Conservation (phyloP, 2,113 vertebrate species). For the Engraulis encrasicolus region DNA sequence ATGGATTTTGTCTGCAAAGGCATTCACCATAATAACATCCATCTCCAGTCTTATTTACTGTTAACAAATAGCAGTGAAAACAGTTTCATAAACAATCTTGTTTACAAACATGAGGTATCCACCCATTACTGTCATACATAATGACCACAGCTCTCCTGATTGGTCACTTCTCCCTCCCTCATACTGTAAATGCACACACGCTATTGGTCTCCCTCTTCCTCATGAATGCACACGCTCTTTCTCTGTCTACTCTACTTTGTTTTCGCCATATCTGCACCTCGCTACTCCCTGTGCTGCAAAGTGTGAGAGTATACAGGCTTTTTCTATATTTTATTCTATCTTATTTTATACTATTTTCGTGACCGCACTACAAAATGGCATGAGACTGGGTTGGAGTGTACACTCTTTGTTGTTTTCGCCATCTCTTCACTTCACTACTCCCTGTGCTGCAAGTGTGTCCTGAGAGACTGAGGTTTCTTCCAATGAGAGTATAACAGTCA, state of each 20-base stretch:
- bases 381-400: too few species aligned
- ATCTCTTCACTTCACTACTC: conserved; percentile 29
- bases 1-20: too few species aligned
- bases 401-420: conserved; percentile 26
- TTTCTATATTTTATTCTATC: too few species aligned
- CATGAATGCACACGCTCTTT: conserved; percentile 32
- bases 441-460: not conserved
- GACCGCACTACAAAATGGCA: too few species aligned
- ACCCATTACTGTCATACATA: not conserved
- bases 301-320: too few species aligned
- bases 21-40: too few species aligned
- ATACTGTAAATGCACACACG: not conserved
- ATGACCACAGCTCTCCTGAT: conserved; percentile 17
- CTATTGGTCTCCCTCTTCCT: conserved; percentile 27
- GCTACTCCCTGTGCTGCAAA: too few species aligned
- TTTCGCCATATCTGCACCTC: conserved; percentile 32
- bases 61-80: too few species aligned
- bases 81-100: not conserved
- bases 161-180: not conserved
- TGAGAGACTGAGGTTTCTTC: not conserved
- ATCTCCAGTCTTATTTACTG: too few species aligned
- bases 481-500: conserved; percentile 36
- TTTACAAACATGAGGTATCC: not conserved
- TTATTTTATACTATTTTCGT: too few species aligned
- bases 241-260: conserved; percentile 35